phyloP scores from a whole-genome alignment of 2,113 vertebrate species.

The Cyanoramphus novaezelandiae region DNA sequence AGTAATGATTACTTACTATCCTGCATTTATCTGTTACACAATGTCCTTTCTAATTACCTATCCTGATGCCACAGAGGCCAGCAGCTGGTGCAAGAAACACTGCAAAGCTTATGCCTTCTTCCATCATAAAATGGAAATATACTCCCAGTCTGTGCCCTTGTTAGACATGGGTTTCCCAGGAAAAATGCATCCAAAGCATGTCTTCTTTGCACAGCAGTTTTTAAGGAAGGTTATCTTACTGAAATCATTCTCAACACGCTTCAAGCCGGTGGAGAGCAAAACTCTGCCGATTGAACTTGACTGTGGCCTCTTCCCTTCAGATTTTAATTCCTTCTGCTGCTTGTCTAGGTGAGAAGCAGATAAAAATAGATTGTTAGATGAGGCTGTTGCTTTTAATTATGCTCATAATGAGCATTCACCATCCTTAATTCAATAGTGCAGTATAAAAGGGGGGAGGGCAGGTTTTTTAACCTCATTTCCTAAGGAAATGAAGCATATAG shows the following conservation, averaged over 20 bases:
- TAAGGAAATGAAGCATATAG: conserved; percentile 3
- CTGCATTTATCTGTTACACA: conserved; percentile 46
- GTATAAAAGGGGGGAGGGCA: background rate
- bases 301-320: background rate
- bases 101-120: conserved; percentile 1
- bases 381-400: conserved; percentile 52
- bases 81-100: background rate
- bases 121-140: background rate
- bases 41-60: conserved; percentile 62
- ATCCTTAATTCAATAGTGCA: conserved; percentile 42
- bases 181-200: background rate
- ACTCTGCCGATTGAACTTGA: rapidly evolving
- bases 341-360: conserved; percentile 30
- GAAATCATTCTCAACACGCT: background rate
- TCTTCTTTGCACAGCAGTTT: background rate
- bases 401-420: conserved; percentile 24
- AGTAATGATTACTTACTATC: conserved; percentile 48
- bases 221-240: background rate
- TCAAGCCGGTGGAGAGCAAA: background rate
- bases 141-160: background rate
- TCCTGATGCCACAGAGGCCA: background rate
- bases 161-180: background rate
- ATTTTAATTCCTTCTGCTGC: conserved; percentile 19
- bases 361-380: conserved; percentile 53
- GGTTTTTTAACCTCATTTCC: conserved; percentile 43